Evolutionary conservation across 2,113 vertebrate species (phyloP), one percentile per base, ranked within the genome.

Genomic region (Formicarius rufipectus): DNA sequence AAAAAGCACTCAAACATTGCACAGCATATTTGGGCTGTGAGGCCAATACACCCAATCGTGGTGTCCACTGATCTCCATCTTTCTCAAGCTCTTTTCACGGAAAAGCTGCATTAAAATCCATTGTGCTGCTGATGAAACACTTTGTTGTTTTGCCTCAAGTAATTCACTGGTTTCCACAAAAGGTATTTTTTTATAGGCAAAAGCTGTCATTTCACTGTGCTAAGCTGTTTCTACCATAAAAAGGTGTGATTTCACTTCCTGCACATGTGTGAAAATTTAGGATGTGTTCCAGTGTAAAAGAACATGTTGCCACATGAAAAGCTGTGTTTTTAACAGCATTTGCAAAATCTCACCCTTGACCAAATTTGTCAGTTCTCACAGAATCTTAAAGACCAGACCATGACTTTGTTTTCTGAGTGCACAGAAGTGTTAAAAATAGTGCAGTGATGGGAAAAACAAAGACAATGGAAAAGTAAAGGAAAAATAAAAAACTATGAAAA

Each of bases 221-320:
- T 97, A 97, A 97, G 91, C 91, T 96, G 95, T 95, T 96, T 97
- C 95, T 95, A 92, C 96, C 88, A 94, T 97, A 97, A 95, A 97
- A 97, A 96, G 96, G 96, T 97, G 95, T 96, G 97, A 97, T 96
- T 97, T 97, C 96, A 97, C 96, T 96, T 96, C 95, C 95, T 95
- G 91, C 96, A 96, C 93, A 96, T 95, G 95, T 96, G 96, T 95
- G 96, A 97, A 96, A 97, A 95, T 95, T 94, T 95, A 96, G 91
- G 86, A 95, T 95, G 93, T 95, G 95, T 95, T 96, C 86, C 87
- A 96, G 90, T 77, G 94, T 74, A 94, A 95, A 95, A 97, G 95
- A 97, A 85, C 87, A 94, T 89, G 91, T 92, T 91, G 80, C 91
- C 83, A 95, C 91, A 95, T 95, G 95, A 96, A 95, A 96, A 97